A percentile compares a stretch with the other conserved stretches of the same genome.
phyloP scores from a whole-genome alignment of 1,140 invertebrate species.

The Brachionus asplanchnoidis region DNA sequence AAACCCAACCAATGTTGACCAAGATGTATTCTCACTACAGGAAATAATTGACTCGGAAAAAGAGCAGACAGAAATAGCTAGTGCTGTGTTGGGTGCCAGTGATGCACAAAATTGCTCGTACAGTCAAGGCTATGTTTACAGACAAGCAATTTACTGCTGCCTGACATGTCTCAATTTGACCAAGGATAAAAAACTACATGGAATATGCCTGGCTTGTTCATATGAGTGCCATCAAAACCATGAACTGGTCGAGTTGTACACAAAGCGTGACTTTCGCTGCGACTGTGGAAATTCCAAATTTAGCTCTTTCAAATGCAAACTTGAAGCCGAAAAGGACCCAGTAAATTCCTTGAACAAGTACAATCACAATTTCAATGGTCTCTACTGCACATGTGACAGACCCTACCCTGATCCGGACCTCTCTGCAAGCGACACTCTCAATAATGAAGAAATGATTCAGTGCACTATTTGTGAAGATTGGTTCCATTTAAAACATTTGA shows the following conservation, averaged over 20 bases:
- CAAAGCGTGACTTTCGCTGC: slow-evolving; percentile 88
- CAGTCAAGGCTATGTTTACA: slow-evolving; percentile 76
- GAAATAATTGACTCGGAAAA: slow-evolving; percentile 35
- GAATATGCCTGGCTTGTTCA: slow-evolving; percentile 80
- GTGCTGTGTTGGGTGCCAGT: slow-evolving; percentile 13
- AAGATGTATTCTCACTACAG: slow-evolving; percentile 20
- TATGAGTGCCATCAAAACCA: slow-evolving; percentile 91
- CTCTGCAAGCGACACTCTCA: slow-evolving; percentile 56
- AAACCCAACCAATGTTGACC: not conserved
- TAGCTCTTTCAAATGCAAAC: slow-evolving; percentile 49
- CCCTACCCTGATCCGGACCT: slow-evolving; percentile 88
- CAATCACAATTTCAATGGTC: slow-evolving; percentile 75
- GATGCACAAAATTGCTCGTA: slow-evolving; percentile 37
- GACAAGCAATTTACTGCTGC: slow-evolving; percentile 92
- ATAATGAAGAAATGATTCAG: slow-evolving; percentile 88
- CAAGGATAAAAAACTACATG: slow-evolving; percentile 56
- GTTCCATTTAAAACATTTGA: slow-evolving; percentile 66
- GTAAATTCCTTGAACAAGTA: slow-evolving; percentile 51
- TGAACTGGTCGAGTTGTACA: slow-evolving; percentile 90
- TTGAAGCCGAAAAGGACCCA: slow-evolving; percentile 45
- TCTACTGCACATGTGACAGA: slow-evolving; percentile 85
- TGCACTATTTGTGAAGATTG: slow-evolving; percentile 96
- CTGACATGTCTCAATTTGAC: slow-evolving; percentile 69
- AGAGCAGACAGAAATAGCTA: slow-evolving; percentile 32
- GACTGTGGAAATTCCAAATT: slow-evolving; percentile 93